These are phyloP conservation scores for Boleophthalmus pectinirostris DNA, from an alignment of 2,113 vertebrate species.

Conservation along the genomic window DNA sequence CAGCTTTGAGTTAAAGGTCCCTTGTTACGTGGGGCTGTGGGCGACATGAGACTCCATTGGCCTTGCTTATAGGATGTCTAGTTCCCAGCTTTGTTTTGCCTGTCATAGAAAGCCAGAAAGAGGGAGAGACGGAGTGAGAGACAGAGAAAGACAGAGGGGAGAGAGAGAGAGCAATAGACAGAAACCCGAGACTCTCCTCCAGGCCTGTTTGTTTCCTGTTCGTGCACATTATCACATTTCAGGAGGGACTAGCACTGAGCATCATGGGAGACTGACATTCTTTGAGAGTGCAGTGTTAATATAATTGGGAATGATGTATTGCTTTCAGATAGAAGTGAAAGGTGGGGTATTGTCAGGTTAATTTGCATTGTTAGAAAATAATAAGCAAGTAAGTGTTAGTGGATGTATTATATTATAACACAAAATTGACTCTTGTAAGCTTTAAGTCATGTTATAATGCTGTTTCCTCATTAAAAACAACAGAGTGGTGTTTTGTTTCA, in stretches of 20 bases:
- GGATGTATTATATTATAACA: background rate
- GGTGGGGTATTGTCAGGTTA: background rate
- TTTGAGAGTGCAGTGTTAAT: conserved; percentile 30
- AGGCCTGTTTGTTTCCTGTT: conserved; percentile 69
- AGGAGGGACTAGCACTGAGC: conserved; percentile 39
- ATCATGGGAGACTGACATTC: conserved; percentile 53
- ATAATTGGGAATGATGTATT: conserved; percentile 15
- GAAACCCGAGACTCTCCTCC: conserved; percentile 63
- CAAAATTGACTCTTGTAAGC: too few relatives aligned
- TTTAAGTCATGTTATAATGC: too few relatives aligned
- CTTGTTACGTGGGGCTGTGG: conserved; percentile 24
- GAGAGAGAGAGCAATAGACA: conserved; percentile 50
- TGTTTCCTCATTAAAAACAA: too few relatives aligned
- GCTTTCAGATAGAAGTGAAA: conserved; percentile 7
- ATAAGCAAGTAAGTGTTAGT: background rate
- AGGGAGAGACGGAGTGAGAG: conserved; percentile 44
- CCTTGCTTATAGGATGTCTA: conserved; percentile 49
- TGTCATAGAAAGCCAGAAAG: conserved; percentile 31
- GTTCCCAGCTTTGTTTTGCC: conserved; percentile 47
- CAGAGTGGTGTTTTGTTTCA: too few relatives aligned
- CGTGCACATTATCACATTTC: conserved; percentile 69
- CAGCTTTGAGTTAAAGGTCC: conserved; percentile 12
- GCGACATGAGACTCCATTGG: conserved; percentile 29
- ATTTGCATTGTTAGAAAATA: conserved; percentile 1
- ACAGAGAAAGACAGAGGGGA: conserved; percentile 15